phyloP scores from a whole-genome alignment of 1,140 invertebrate genomes.

The Ladona fulva region DNA sequence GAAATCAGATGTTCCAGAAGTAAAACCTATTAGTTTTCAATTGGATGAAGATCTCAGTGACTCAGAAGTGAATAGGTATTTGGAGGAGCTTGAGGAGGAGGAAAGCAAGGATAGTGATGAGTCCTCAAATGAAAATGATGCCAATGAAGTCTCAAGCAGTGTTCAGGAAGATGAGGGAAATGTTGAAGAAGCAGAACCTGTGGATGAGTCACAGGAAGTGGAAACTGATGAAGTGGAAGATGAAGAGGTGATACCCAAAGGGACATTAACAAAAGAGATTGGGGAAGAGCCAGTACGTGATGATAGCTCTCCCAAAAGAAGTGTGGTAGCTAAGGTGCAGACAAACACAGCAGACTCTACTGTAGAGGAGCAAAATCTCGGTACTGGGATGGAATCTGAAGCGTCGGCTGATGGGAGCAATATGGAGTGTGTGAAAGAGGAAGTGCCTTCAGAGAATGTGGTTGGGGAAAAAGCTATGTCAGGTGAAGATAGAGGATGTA shows the following conservation, averaged over 20 bases:
- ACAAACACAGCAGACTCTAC: too few species aligned
- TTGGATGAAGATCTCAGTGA: constrained; percentile 39
- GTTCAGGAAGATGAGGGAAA: constrained; percentile 15
- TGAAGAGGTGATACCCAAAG: background rate
- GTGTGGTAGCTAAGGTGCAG: too few species aligned
- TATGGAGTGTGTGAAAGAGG: too few species aligned
- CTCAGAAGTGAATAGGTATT: constrained; percentile 46
- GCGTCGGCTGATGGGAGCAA: too few species aligned
- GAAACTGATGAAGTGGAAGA: constrained; percentile 24
- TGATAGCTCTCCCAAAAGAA: too few species aligned
- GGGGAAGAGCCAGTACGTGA: background rate
- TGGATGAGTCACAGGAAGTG: constrained; percentile 32
- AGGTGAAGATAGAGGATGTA: too few species aligned
- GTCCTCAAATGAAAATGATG: constrained; percentile 19
- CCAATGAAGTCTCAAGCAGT: constrained; percentile 15
- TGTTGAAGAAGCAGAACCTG: constrained; percentile 30
- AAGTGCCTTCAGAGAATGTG: too few species aligned
- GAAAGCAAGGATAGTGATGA: constrained; percentile 27
- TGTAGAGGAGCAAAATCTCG: too few species aligned
- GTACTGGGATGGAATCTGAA: too few species aligned
- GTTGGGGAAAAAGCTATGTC: too few species aligned
- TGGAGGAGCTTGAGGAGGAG: constrained; percentile 45
- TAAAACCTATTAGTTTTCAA: background rate
- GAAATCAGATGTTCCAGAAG: background rate
- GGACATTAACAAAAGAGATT: background rate